Percentiles rank a stretch among this genome's conserved stretches.
Evolutionary conservation across 1,140 invertebrate species (phyloP).

Genomic region (Coelopa frigida): DNA sequence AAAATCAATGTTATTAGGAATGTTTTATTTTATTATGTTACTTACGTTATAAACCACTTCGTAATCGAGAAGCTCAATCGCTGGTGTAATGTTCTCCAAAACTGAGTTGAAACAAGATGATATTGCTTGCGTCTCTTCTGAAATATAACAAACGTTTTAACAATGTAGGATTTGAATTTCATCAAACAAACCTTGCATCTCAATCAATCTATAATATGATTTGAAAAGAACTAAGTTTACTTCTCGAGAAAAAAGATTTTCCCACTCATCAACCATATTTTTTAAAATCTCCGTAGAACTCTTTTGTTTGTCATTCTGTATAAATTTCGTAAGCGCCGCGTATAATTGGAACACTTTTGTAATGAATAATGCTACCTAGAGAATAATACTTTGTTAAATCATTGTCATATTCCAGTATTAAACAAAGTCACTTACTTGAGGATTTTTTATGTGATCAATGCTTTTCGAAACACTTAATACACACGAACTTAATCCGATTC

Average conservation of each 20-base stretch:
- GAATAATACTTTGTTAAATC: neutral
- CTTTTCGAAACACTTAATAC: slow-evolving; percentile 47
- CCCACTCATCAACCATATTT: slow-evolving; percentile 53
- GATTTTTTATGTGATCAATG: slow-evolving; percentile 37
- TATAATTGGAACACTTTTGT: slow-evolving; percentile 49
- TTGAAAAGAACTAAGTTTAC: slow-evolving; percentile 48
- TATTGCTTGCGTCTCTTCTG: too few species aligned
- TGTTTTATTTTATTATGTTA: neutral
- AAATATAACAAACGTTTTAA: too few species aligned
- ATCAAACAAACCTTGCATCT: slow-evolving; percentile 19
- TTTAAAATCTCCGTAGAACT: slow-evolving; percentile 45
- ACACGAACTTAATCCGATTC: slow-evolving; percentile 59
- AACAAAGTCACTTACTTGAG: slow-evolving; percentile 38
- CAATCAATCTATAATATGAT: slow-evolving; percentile 44
- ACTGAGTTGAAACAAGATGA: too few species aligned
- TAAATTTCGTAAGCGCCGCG: slow-evolving; percentile 44
- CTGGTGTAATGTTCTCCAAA: slow-evolving; percentile 7
- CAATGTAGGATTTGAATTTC: too few species aligned
- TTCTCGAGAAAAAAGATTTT: slow-evolving; percentile 49
- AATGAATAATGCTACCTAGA: slow-evolving; percentile 47
- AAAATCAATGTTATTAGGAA: too few species aligned
- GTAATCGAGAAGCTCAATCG: slow-evolving; percentile 28
- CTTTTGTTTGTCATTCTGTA: slow-evolving; percentile 46
- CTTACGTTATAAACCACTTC: slow-evolving; percentile 29
- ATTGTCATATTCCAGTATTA: neutral